Percentiles rank a stretch among this genome's conserved stretches.
Evolutionary conservation across 2,888 invertebrate species (phyloP).

Genomic region (Chirona hameri): DNA sequence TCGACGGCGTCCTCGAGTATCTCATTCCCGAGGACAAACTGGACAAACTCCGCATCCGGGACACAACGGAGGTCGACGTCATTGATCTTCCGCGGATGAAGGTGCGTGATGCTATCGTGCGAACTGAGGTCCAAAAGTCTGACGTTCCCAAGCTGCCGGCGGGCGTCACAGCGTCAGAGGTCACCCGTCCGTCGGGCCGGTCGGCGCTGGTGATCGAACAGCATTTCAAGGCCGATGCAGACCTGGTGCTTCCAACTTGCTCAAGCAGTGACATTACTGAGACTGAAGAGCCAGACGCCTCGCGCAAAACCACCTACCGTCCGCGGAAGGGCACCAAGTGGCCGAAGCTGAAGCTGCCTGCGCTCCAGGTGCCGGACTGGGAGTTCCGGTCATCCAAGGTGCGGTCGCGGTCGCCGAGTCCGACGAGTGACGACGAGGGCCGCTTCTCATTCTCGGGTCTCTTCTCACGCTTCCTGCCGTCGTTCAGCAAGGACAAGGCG

Average conservation of each 20-base stretch:
- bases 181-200: background rate
- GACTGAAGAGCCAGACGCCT: background rate
- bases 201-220: background rate
- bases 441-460: constrained; percentile 12
- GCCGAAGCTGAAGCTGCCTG: constrained; percentile 5
- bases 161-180: background rate
- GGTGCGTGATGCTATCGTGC: background rate
- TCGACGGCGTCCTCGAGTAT: background rate
- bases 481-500: background rate
- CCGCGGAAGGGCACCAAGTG: background rate
- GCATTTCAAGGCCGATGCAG: background rate
- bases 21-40: background rate
- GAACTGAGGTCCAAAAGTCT: background rate
- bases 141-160: background rate
- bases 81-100: background rate
- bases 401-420: background rate
- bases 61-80: background rate
- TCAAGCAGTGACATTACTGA: too few relatives aligned
- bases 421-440: background rate
- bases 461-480: constrained; percentile 2
- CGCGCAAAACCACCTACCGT: background rate
- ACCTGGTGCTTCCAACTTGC: background rate
- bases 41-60: background rate
- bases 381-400: constrained; percentile 13
- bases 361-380: constrained; percentile 1